Evolutionary conservation across 1,140 invertebrate species (phyloP).

Genomic region (Leucophenga varia): DNA sequence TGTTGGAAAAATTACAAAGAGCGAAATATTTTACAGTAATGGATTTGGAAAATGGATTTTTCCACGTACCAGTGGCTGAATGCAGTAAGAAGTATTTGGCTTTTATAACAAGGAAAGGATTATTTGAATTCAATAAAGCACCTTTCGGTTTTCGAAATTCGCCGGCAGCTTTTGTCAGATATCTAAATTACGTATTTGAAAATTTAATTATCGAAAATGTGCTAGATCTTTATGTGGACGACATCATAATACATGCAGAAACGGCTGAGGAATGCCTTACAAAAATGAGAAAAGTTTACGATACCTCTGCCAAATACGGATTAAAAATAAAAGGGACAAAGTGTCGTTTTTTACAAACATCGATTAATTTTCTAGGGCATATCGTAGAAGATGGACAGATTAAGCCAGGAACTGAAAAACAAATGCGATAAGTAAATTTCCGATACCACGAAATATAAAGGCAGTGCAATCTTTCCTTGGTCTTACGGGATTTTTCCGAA

Average conservation of each 20-base stretch:
- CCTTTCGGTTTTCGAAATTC: slow-evolving; percentile 58
- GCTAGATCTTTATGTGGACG: slow-evolving; percentile 55
- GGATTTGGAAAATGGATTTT: too few relatives aligned
- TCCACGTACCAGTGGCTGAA: slow-evolving; percentile 37
- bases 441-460: slow-evolving; percentile 29
- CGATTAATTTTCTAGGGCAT: slow-evolving; percentile 25
- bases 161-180: slow-evolving; percentile 50
- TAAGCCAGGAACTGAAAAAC: slow-evolving; percentile 21
- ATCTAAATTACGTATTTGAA: slow-evolving; percentile 40
- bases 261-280: slow-evolving; percentile 52
- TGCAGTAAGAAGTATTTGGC: slow-evolving; percentile 42
- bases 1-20: slow-evolving; percentile 39
- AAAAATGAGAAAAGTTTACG: slow-evolving; percentile 41
- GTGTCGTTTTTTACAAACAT: slow-evolving; percentile 23
- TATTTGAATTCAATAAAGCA: slow-evolving; percentile 56
- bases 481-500: slow-evolving; percentile 27
- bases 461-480: slow-evolving; percentile 37
- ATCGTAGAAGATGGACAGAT: slow-evolving; percentile 4
- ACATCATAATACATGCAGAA: slow-evolving; percentile 53
- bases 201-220: not conserved
- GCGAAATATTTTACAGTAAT: too few relatives aligned
- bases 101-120: slow-evolving; percentile 40
- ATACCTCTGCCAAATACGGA: slow-evolving; percentile 37
- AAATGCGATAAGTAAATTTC: slow-evolving; percentile 27
- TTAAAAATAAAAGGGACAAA: slow-evolving; percentile 23